Evolutionary conservation across 2,113 vertebrate species (phyloP), one percentile per base, ranked within the genome.

Genomic region (Scalopus aquaticus): DNA sequence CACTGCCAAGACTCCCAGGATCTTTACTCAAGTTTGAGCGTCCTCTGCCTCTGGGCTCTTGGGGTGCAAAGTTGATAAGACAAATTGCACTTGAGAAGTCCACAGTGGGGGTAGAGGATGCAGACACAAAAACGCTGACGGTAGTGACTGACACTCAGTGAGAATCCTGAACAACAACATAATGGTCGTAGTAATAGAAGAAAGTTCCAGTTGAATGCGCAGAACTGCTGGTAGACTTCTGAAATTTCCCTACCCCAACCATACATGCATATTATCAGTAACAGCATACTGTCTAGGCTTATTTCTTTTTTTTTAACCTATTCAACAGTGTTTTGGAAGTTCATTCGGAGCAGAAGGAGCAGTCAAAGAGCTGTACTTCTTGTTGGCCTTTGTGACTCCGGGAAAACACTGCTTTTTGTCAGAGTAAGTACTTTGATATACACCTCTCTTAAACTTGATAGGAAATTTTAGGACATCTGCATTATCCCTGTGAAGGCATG

Each of bases 311-410:
- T 22, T 22, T 22, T 22, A 77, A 64, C 15, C 13, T 1, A 0
- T 83, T 79, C 60, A 44, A 46, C 96, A 98, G 98, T 98, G 95
- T 69, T 98, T 46, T 98, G 98, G 98, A 97, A 97, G 39, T 62
- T 98, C 22, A 93, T 98, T 49, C 97, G 97, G 78, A 96, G 97
- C 94, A 92, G 97, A 79, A 97, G 97, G 92, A 97, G 97, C 95
- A 96, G 97, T 88, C 97, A 98, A 37, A 97, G 95, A 93, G 98
- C 98, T 0, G 98, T 98, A 62, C 97, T 98, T 81, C 93, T 98
- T 46, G 96, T 98, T 88, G 98, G 98, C 5, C 97, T 98, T 35
- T 98, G 98, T 91, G 98, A 98, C 44, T 98, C 98, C 1, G 98
- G 98, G 39, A 98, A 98, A 87, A 98, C 98, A 9, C 85, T 98